Percentiles rank a stretch among this genome's conserved stretches.
Conservation (phyloP, 2,113 vertebrate genomes). For the Buteo buteo region DNA sequence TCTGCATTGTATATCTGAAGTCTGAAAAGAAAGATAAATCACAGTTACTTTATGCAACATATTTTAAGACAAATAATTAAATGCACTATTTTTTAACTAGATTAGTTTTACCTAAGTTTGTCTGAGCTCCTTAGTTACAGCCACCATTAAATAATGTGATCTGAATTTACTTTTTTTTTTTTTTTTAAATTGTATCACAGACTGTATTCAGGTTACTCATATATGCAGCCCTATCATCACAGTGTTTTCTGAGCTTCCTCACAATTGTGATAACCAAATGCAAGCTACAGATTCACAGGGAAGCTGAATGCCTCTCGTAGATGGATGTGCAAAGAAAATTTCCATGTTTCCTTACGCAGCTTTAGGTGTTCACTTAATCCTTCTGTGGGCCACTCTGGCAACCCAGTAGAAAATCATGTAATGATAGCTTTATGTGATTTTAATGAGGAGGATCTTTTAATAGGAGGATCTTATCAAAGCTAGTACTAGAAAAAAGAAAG, state of each 20-base stretch:
- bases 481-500: not conserved
- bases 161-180: not conserved
- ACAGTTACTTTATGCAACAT: not conserved
- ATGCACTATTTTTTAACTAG: not conserved
- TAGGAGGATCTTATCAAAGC: not conserved
- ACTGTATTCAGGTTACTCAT: not conserved
- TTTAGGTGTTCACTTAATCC: not conserved
- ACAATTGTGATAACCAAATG: not conserved
- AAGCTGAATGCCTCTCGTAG: not conserved
- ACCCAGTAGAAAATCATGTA: not conserved
- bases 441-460: not conserved
- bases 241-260: not conserved
- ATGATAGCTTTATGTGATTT: not conserved
- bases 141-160: not conserved
- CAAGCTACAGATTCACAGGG: not conserved
- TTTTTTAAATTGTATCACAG: not conserved
- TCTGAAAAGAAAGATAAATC: constrained; percentile 65
- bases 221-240: rapidly evolving
- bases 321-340: not conserved
- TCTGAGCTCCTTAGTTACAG: not conserved
- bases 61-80: constrained; percentile 2
- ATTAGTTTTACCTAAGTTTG: not conserved
- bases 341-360: not conserved
- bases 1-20: constrained; percentile 79
- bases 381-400: rapidly evolving